Percentiles rank a stretch among this genome's conserved stretches.
Conservation (phyloP, 2,797 vertebrate genomes). For the Sorex maritimensis region DNA sequence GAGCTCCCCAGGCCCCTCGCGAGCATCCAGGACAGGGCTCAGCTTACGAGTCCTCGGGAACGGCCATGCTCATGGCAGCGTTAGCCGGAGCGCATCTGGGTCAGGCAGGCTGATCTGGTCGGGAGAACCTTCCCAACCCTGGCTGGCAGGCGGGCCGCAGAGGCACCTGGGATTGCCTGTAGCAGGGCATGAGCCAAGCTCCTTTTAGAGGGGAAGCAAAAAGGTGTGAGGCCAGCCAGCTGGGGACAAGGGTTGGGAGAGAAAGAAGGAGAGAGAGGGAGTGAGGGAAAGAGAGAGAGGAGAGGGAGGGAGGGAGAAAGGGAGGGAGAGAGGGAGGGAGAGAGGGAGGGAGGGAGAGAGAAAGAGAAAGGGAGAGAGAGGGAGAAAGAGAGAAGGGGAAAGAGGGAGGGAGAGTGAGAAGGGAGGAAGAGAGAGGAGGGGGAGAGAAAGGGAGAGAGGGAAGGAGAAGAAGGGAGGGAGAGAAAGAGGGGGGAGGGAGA, state of each 20-base stretch:
- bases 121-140: neutral
- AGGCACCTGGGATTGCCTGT: neutral
- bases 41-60: conserved; percentile 50
- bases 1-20: neutral
- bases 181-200: neutral
- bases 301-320: too few species aligned
- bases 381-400: too few species aligned
- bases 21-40: conserved; percentile 26
- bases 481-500: too few species aligned
- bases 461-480: too few species aligned
- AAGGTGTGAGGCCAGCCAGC: conserved; percentile 24
- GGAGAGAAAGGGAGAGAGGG: too few species aligned
- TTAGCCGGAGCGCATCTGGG: conserved; percentile 17
- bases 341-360: too few species aligned
- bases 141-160: neutral
- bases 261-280: too few species aligned
- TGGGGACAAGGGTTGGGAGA: neutral
- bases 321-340: too few species aligned
- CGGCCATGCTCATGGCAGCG: neutral
- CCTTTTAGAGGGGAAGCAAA: conserved; percentile 60
- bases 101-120: neutral
- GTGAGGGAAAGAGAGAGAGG: too few species aligned
- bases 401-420: too few species aligned
- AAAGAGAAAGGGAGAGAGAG: too few species aligned
- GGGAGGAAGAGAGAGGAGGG: too few species aligned